These are phyloP conservation scores for Trissonchulus sp. DNA, from an alignment of 2,888 invertebrate species.

Conservation along the genomic window DNA sequence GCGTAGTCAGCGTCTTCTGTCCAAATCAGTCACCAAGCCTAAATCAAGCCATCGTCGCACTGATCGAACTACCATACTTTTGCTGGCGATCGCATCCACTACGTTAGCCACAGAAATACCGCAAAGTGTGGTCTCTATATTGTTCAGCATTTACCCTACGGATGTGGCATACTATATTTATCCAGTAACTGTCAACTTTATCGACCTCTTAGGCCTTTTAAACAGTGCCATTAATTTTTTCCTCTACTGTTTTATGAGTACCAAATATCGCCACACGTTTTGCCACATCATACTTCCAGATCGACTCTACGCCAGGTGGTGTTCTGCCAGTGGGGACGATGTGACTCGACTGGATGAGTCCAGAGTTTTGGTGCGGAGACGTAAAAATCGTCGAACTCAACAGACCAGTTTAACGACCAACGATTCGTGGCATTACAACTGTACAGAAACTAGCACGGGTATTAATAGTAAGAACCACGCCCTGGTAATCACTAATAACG, in stretches of 20 bases:
- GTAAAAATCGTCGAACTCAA: no score
- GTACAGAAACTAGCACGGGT: no score
- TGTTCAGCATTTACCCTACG: not conserved
- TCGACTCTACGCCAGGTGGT: not conserved
- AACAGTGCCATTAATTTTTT: not conserved
- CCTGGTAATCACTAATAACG: no score
- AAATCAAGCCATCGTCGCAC: not conserved
- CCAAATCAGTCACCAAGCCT: not conserved
- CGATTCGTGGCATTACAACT: no score
- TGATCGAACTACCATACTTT: not conserved
- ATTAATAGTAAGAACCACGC: no score
- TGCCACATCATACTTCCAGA: not conserved
- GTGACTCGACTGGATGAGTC: not conserved
- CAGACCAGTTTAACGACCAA: no score
- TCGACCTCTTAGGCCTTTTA: not conserved
- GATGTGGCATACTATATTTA: not conserved
- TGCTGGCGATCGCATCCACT: not conserved
- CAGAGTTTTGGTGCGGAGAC: not conserved
- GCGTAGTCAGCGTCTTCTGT: not conserved
- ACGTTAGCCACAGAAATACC: conserved; percentile 15
- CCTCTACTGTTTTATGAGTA: conserved; percentile 4
- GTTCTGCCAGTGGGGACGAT: not conserved
- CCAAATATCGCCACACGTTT: not conserved
- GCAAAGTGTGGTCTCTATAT: not conserved
- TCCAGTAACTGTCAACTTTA: not conserved